A percentile compares a stretch with the other conserved stretches of the same genome.
These are phyloP conservation scores for Halocaridina rubra DNA, from an alignment of 2,888 invertebrate species.

Conservation along the genomic window DNA sequence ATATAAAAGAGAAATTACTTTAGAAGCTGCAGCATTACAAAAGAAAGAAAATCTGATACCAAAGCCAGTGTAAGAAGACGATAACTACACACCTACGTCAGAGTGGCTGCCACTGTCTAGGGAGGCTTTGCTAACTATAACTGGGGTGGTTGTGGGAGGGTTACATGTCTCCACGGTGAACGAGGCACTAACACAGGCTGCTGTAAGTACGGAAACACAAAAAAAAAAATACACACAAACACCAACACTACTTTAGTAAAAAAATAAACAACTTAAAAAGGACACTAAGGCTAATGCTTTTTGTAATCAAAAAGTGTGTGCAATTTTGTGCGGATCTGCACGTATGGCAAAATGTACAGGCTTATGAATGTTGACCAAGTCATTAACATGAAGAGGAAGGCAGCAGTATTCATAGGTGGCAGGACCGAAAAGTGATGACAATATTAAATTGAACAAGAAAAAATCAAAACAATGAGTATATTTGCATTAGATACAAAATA, in stretches of 20 bases:
- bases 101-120: conserved; percentile 69
- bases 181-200: conserved; percentile 50
- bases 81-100: conserved; percentile 63
- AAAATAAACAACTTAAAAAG: conserved; percentile 18
- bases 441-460: too few relatives aligned
- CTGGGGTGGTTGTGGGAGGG: conserved; percentile 60
- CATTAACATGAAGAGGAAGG: too few relatives aligned
- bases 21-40: too few relatives aligned
- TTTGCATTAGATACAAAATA: too few relatives aligned
- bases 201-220: conserved; percentile 51
- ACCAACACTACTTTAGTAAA: conserved; percentile 34
- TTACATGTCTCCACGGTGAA: conserved; percentile 52
- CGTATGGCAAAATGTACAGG: background rate
- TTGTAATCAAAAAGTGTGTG: background rate
- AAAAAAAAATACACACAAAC: conserved; percentile 39
- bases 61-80: background rate
- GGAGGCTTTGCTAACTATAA: conserved; percentile 69
- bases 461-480: too few relatives aligned
- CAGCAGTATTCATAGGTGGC: too few relatives aligned
- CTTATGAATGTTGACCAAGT: too few relatives aligned
- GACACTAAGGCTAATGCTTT: background rate
- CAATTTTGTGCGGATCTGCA: background rate
- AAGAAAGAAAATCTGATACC: too few relatives aligned
- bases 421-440: too few relatives aligned
- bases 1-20: too few relatives aligned